Base-by-base conservation (phyloP, 2,888 invertebrate genomes). In the Ischnus inquisitorius region DNA sequence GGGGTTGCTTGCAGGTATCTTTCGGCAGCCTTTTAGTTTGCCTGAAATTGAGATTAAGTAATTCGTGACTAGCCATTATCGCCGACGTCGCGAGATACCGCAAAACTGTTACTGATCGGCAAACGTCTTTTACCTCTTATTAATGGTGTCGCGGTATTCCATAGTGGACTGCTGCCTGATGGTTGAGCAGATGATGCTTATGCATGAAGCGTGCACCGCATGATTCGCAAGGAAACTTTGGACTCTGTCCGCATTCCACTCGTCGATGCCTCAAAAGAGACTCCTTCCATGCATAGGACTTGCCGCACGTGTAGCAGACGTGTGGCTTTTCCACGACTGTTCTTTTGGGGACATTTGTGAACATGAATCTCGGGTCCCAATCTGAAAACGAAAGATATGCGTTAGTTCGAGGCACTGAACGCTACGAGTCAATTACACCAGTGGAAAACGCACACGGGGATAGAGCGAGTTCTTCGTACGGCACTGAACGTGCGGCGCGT, bases 161-260 rank as follows among this genome's bases (percentile, higher is more conserved):
- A n/a, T 60, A 62, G 46, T 74, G 72, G 2, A 74, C 72, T 1
- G 72, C 72, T 28, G 46, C 77, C 8, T 85, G 72, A 51, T 87
- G 86, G 39, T 79, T 76, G 10, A 77, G 81, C 14, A 89, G 77
- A 64, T 85, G 80, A 80, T 88, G 85, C 46, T 88, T 88, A 76
- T 88, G 84, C 54, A 87, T 86, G 57, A 89, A 89, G 16, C 83
- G 84, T 68, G 82, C 79, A 54, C 71, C 84, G 78, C 91, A 91
- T 3, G 85, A 75, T 34, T 85, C 78, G 72, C 92, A 92, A 39
- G 83, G 81, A 84, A 91, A 93, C 81, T 88, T 88, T 1, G 92
- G 91, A 74, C 89, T 88, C 12, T 88, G 89, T 2, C 92, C 92
- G 80, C 93, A 93, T 79, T 92, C 92, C 87, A 89, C 89, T 48